These are phyloP conservation scores for Brachypteracias leptosomus DNA, from an alignment of 2,113 vertebrate species.

Conservation along the genomic window DNA sequence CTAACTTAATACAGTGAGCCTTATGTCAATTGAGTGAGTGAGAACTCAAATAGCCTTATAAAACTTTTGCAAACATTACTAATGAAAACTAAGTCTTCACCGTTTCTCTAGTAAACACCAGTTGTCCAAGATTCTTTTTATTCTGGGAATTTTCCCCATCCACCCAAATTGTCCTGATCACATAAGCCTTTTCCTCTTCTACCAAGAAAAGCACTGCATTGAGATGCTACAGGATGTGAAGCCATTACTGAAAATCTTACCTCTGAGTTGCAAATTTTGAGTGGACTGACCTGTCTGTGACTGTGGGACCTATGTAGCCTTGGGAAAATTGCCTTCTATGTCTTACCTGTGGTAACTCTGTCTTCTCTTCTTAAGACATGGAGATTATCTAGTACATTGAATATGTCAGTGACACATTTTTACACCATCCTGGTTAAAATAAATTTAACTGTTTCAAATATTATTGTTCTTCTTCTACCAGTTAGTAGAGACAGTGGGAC, in stretches of 20 bases:
- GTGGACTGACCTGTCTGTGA: not conserved
- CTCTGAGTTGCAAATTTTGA: not conserved
- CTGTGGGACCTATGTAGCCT: not conserved
- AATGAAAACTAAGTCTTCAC: not conserved
- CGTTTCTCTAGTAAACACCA: not conserved
- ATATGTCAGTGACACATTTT: not conserved
- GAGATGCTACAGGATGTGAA: not conserved
- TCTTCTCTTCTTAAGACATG: not conserved
- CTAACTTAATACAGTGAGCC: not conserved
- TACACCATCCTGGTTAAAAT: not conserved
- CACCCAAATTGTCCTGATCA: not conserved
- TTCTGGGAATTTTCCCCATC: not conserved
- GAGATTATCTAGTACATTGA: not conserved
- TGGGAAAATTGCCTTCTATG: not conserved
- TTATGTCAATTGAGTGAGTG: not conserved
- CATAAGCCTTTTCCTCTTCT: not conserved
- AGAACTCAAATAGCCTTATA: not conserved
- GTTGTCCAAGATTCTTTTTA: not conserved
- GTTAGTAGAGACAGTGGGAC: not conserved
- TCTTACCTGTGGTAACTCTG: not conserved
- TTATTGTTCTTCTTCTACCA: not conserved
- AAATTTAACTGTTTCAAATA: not conserved
- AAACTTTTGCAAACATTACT: not conserved
- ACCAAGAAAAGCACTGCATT: not conserved
- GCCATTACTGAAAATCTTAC: not conserved